These are phyloP conservation scores for Arvicola amphibius DNA, from an alignment of 2,797 vertebrate genomes.

Conservation along the genomic window DNA sequence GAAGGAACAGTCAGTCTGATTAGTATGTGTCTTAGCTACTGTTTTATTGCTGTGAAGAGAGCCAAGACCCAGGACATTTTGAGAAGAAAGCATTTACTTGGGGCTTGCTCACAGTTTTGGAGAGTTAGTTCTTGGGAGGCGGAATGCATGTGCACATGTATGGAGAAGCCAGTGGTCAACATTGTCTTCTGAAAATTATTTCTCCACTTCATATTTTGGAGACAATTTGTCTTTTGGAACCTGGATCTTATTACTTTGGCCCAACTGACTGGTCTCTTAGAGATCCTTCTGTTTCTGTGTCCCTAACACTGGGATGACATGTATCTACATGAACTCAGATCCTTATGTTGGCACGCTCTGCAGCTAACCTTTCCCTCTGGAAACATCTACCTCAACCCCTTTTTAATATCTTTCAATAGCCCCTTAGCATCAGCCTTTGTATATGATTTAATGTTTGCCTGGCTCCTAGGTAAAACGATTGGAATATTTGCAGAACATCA, in stretches of 20 bases:
- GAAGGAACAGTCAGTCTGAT: neutral
- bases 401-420: neutral
- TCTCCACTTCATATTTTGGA: neutral
- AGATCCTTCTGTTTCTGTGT: neutral
- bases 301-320: no score
- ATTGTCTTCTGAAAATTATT: neutral
- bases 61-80: neutral
- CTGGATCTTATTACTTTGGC: neutral
- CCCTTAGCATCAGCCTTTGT: neutral
- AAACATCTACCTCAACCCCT: neutral
- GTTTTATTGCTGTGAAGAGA: neutral
- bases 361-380: neutral
- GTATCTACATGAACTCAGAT: neutral
- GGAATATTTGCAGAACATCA: neutral
- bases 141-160: neutral
- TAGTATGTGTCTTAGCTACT: neutral
- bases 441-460: neutral
- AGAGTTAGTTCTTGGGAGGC: neutral
- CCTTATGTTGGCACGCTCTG: neutral
- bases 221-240: neutral
- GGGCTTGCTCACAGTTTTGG: neutral
- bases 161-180: neutral
- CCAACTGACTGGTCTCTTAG: neutral
- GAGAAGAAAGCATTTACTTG: neutral
- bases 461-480: neutral